phyloP scores from a whole-genome alignment of 2,113 vertebrate genomes.

The Arizona elegans region DNA sequence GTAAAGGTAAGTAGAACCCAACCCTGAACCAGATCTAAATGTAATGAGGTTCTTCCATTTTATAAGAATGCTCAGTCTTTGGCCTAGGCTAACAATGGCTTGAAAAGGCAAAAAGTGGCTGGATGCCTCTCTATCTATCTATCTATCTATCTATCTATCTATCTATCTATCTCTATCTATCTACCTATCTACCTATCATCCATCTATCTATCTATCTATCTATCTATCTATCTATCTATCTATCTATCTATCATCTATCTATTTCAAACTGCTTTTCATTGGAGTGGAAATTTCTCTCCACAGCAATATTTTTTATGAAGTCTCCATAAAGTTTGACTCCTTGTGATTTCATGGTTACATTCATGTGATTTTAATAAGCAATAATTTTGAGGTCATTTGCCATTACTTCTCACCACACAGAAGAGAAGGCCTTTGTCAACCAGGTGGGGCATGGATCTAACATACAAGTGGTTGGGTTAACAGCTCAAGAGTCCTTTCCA shows the following conservation, averaged over 20 bases:
- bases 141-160: too few relatives aligned
- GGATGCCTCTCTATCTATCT: neutral
- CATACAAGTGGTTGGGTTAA: neutral
- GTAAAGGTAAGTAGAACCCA: too few relatives aligned
- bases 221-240: too few relatives aligned
- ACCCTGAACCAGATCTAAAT: neutral
- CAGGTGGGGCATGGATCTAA: neutral
- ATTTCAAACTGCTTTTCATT: neutral
- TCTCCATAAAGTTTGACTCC: neutral
- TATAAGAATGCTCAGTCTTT: too few relatives aligned
- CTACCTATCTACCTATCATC: too few relatives aligned
- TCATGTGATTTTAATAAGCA: neutral
- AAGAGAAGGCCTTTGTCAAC: neutral
- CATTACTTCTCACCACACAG: neutral
- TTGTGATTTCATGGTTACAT: neutral
- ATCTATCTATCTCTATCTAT: too few relatives aligned
- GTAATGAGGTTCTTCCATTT: neutral
- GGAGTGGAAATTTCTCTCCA: neutral
- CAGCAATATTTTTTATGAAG: neutral
- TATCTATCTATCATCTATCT: too few relatives aligned
- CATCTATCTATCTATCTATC: too few relatives aligned
- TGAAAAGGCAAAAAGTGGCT: neutral
- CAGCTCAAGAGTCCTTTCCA: neutral
- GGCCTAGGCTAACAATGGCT: too few relatives aligned
- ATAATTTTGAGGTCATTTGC: neutral